Conservation (phyloP, 1,140 invertebrate genomes). For the Diorhabda elongata region DNA sequence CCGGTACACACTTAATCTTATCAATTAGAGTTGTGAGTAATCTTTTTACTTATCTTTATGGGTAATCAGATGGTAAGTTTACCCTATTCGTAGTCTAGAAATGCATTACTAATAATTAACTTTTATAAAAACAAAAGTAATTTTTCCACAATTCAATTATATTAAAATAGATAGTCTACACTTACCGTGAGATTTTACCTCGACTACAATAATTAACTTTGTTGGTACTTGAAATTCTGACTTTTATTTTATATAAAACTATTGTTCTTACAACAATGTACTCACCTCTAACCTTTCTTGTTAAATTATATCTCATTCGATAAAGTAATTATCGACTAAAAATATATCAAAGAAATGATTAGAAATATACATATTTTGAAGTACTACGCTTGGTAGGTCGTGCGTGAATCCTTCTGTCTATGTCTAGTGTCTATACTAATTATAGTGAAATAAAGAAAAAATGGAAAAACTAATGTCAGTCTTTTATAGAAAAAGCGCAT, state of each 20-base stretch:
- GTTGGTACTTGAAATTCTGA: background rate
- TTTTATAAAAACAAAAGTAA: too few species aligned
- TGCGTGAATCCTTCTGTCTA: background rate
- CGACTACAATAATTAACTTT: background rate
- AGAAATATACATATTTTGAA: conserved; percentile 1
- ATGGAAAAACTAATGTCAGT: too few species aligned
- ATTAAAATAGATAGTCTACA: background rate
- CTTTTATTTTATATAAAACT: background rate
- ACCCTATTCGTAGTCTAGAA: too few species aligned
- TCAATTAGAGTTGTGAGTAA: too few species aligned
- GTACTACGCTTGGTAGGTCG: background rate
- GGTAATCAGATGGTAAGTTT: too few species aligned
- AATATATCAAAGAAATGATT: background rate
- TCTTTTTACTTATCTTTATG: too few species aligned
- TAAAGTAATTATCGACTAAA: conserved; percentile 3
- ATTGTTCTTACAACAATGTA: conserved; percentile 2
- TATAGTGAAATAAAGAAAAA: too few species aligned
- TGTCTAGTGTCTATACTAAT: background rate
- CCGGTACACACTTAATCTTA: too few species aligned
- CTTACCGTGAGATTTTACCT: background rate
- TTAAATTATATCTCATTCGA: conserved; percentile 1
- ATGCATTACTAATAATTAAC: too few species aligned
- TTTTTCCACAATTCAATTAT: too few species aligned
- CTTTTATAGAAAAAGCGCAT: too few species aligned
- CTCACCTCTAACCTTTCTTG: background rate